Evolutionary conservation across 2,797 vertebrate genomes (phyloP).

Genomic region (Nyctibius grandis): DNA sequence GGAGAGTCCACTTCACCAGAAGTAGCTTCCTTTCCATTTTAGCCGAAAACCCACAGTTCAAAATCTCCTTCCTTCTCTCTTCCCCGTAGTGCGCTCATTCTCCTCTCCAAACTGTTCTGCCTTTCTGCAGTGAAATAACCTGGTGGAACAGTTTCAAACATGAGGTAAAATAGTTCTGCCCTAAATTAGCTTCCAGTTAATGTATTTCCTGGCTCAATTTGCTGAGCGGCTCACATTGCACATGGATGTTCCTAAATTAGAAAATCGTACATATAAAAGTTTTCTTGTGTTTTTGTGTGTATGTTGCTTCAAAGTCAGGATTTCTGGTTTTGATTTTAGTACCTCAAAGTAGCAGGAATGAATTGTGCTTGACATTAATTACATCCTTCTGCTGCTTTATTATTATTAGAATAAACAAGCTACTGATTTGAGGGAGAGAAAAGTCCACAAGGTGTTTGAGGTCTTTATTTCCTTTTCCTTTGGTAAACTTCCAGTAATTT

Average conservation of each 20-base stretch:
- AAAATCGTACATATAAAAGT: background rate
- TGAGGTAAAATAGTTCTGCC: constrained; percentile 25
- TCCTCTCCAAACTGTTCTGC: background rate
- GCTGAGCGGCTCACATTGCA: background rate
- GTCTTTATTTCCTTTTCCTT: constrained; percentile 61
- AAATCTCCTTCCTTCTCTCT: background rate
- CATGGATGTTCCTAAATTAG: constrained; percentile 16
- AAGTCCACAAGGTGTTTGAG: constrained; percentile 52
- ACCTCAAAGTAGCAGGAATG: constrained; percentile 41
- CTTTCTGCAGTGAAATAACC: constrained; percentile 16
- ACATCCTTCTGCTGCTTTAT: constrained; percentile 56
- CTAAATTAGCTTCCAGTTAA: constrained; percentile 20
- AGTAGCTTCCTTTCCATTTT: constrained; percentile 22
- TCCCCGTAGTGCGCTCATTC: background rate
- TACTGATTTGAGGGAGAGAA: constrained; percentile 45
- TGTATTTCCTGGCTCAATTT: constrained; percentile 43
- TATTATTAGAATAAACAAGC: constrained; percentile 63
- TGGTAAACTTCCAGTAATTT: constrained; percentile 58
- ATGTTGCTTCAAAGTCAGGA: constrained; percentile 21
- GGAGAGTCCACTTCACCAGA: constrained; percentile 11
- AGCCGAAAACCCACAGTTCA: background rate
- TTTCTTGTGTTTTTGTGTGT: background rate
- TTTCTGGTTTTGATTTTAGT: constrained; percentile 58
- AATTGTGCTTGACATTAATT: constrained; percentile 59
- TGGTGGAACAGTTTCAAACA: constrained; percentile 1